Conservation (phyloP, 2,113 vertebrate species). For the Malurus elegans region DNA sequence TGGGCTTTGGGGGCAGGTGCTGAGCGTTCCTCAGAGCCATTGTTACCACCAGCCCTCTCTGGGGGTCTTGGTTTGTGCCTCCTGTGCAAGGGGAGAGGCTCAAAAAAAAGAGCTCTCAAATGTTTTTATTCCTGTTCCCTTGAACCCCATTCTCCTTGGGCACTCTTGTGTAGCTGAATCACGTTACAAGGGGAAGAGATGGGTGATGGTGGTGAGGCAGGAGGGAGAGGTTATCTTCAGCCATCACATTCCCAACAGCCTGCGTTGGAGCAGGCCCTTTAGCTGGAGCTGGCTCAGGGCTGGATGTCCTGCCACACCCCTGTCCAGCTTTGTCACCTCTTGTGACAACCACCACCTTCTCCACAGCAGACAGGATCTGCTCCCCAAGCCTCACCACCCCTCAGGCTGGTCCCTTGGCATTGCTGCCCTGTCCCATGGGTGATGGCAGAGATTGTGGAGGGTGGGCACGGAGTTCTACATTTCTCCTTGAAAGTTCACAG, state of each 20-base stretch:
- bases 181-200: accelerated
- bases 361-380: neutral
- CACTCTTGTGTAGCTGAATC: accelerated
- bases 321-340: neutral
- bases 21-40: neutral
- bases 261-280: accelerated
- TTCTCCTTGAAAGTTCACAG: accelerated
- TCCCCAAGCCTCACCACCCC: neutral
- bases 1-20: neutral
- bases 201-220: neutral
- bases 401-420: neutral
- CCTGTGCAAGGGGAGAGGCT: neutral
- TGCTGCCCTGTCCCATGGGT: neutral
- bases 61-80: neutral
- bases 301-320: neutral
- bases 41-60: neutral
- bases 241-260: neutral
- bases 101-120: neutral
- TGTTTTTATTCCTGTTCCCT: neutral
- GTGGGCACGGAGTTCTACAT: accelerated
- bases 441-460: neutral
- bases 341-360: neutral
- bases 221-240: neutral
- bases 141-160: neutral
- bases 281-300: neutral